phyloP scores from a whole-genome alignment of 2,797 vertebrate species.

The Sphenopsis melanotis region DNA sequence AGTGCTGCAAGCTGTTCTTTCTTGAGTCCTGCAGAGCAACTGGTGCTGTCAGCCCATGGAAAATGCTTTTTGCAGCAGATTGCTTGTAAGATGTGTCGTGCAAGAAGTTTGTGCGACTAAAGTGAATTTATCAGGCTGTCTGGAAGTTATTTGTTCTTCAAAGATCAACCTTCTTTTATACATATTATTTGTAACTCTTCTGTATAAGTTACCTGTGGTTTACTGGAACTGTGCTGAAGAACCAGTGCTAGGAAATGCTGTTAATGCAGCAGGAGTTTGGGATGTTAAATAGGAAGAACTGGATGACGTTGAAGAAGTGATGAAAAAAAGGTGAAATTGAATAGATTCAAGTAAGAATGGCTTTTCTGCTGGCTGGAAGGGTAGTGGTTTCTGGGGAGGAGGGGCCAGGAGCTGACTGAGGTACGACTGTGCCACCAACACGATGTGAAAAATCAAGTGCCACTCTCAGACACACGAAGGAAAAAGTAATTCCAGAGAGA shows the following conservation, averaged over 20 bases:
- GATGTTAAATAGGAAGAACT: background rate
- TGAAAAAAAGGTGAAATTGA: background rate
- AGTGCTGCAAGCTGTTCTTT: background rate
- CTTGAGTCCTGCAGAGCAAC: background rate
- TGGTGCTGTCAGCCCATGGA: accelerated
- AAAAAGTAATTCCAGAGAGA: background rate
- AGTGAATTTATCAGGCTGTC: background rate
- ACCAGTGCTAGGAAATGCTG: background rate
- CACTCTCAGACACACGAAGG: background rate
- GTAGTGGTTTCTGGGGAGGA: accelerated
- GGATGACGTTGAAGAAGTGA: background rate
- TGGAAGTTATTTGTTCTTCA: background rate
- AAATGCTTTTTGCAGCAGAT: background rate
- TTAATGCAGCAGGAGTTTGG: background rate
- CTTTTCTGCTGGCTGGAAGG: background rate
- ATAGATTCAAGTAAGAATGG: background rate
- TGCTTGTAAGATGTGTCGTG: background rate
- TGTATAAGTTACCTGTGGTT: accelerated
- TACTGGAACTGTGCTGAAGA: background rate
- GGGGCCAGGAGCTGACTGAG: background rate
- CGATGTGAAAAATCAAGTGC: background rate
- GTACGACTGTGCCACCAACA: accelerated
- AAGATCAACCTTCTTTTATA: background rate
- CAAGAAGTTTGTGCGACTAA: background rate
- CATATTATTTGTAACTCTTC: background rate